Evolutionary conservation across 2,797 vertebrate species (phyloP), one percentile per base, ranked within the genome.

Genomic region (Enteromius viviparus): DNA sequence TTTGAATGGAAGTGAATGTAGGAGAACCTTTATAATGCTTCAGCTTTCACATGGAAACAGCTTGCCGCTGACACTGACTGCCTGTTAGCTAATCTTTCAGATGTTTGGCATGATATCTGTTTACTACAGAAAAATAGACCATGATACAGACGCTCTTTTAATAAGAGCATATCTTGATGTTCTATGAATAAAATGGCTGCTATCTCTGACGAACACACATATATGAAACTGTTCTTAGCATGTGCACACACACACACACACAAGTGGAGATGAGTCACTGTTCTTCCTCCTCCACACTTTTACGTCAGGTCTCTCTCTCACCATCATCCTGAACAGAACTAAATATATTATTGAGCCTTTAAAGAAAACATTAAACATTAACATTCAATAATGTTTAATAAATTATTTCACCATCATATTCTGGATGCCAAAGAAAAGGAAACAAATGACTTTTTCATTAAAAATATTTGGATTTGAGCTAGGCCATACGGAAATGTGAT

Each of bases 191-290:
- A 83, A 83, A 85, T 81, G 81, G 81, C 66, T 60, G 53, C 68
- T 62, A 21, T 29, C 34, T 81, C 84, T 71, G 65, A 49, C 55
- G 32, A 6, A 12, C 76, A 65, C 23, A 60, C 12, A 58, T 29
- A 37, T n/a, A 51, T 40, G 15, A 47, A 37, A 7, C 75, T 26
- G 15, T 37, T 47, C 37, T 19, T 29, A 45, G 34, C 23, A 15
- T 47, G 21, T 37, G 2, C 4, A 3, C 47, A 26, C 55, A 74
- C 68, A 21, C 42, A 51, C 29, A 60, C 62, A 69, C 78, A 69
- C 9, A 11, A 37, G 29, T 49, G 80, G 29, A 47, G 69, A 85
- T 83, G 82, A 87, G 62, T 86, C 84, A 88, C 71, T 42, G 23
- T 49, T 79, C 40, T 45, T 45, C 19, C 68, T 58, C 37, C 37